These are phyloP conservation scores for Amaurobius ferox DNA, from an alignment of 2,888 invertebrate genomes.

Conservation along the genomic window DNA sequence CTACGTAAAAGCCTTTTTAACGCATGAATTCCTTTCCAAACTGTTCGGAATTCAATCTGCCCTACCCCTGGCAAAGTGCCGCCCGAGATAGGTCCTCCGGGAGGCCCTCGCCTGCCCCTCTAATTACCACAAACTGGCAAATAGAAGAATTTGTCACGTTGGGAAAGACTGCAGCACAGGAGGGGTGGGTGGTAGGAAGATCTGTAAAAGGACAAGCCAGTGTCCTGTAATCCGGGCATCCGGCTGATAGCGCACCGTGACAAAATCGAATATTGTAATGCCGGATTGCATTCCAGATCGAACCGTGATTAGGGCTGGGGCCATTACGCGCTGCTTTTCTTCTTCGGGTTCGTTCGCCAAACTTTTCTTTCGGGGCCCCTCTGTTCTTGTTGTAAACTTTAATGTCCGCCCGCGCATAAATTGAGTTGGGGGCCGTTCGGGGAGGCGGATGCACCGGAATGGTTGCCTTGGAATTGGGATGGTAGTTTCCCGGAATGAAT, in stretches of 20 bases:
- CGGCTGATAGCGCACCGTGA: slow-evolving; percentile 63
- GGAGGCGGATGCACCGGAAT: not conserved
- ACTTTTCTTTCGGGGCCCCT: slow-evolving; percentile 15
- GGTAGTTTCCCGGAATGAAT: not conserved
- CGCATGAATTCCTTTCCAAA: slow-evolving; percentile 65
- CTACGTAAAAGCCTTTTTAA: slow-evolving; percentile 55
- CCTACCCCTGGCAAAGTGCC: slow-evolving; percentile 21
- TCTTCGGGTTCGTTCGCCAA: slow-evolving; percentile 22
- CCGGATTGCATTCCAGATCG: slow-evolving; percentile 59
- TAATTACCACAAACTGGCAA: slow-evolving; percentile 70
- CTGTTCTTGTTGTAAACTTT: slow-evolving; percentile 66
- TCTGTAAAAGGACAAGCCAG: slow-evolving; percentile 12
- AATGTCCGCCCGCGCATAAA: slow-evolving; percentile 66
- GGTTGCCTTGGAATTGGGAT: slow-evolving; percentile 6
- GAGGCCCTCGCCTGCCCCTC: slow-evolving; percentile 32
- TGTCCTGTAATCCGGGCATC: slow-evolving; percentile 31
- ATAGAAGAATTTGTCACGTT: slow-evolving; percentile 72
- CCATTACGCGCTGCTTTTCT: slow-evolving; percentile 47
- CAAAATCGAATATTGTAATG: slow-evolving; percentile 72
- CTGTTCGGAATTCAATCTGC: slow-evolving; percentile 70
- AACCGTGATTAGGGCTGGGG: slow-evolving; percentile 63
- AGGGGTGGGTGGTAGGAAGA: not conserved
- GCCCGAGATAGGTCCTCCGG: slow-evolving; percentile 28
- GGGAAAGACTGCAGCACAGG: slow-evolving; percentile 32
- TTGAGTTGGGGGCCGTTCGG: slow-evolving; percentile 9